These are phyloP conservation scores for Actinia equina DNA, from an alignment of 64 coral and sea anemone species.

Conservation along the genomic window DNA sequence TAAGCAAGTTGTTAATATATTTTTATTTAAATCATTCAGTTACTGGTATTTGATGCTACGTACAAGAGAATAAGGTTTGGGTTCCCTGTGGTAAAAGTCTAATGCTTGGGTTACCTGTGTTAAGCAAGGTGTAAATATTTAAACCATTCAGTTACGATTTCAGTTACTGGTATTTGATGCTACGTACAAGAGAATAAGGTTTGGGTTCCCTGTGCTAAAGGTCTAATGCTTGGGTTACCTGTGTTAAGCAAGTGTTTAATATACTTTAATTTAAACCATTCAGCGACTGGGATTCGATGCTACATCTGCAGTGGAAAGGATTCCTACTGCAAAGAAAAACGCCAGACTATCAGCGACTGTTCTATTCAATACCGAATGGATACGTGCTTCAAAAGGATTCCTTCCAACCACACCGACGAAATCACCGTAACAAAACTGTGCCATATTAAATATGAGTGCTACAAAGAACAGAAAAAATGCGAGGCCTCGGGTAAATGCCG, in stretches of 20 bases:
- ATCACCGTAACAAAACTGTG: slow-evolving; percentile 3
- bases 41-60: background rate
- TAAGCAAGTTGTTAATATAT: background rate
- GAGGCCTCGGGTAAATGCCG: background rate
- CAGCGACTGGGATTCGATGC: slow-evolving; percentile 1
- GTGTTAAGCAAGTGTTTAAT: background rate
- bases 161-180: background rate
- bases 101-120: background rate
- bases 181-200: background rate
- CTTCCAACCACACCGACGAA: background rate
- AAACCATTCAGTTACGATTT: background rate
- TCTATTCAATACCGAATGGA: background rate
- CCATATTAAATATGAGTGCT: slow-evolving; percentile 7
- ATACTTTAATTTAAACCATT: background rate
- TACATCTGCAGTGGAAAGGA: slow-evolving; percentile 20
- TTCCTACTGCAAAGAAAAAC: slow-evolving; percentile 9
- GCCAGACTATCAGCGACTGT: background rate
- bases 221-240: background rate
- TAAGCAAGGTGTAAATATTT: background rate
- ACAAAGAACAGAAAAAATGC: background rate
- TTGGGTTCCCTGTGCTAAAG: too few species aligned
- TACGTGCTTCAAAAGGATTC: background rate
- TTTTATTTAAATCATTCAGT: background rate
- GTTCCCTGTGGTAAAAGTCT: too few species aligned
- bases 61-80: too few species aligned